A percentile compares a stretch with the other conserved stretches of the same genome.
Conservation (phyloP, 2,888 invertebrate species). For the Margaritifera margaritifera region DNA sequence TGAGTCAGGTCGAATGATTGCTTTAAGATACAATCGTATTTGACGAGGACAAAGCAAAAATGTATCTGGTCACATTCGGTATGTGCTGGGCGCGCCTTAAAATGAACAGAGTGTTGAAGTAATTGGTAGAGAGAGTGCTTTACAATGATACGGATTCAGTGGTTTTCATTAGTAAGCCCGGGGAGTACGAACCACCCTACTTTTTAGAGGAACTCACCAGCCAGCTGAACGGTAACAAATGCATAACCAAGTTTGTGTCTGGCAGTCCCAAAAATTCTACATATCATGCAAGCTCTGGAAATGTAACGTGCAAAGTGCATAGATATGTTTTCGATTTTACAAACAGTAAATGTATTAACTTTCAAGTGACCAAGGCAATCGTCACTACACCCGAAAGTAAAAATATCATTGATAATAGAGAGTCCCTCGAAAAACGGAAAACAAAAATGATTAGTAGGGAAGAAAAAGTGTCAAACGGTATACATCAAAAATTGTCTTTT, state of each 20-base stretch:
- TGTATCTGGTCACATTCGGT: constrained; percentile 67
- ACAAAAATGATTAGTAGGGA: no score
- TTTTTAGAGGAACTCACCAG: constrained; percentile 25
- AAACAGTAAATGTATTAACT: no score
- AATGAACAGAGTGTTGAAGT: constrained; percentile 63
- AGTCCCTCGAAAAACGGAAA: no score
- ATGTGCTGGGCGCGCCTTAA: constrained; percentile 66
- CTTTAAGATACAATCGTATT: background rate
- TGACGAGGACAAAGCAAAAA: constrained; percentile 12
- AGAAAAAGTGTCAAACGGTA: no score
- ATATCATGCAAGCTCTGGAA: constrained; percentile 11
- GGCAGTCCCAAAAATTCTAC: constrained; percentile 32
- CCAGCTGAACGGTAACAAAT: constrained; percentile 40
- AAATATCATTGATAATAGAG: no score
- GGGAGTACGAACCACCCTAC: background rate
- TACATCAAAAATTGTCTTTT: no score
- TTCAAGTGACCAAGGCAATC: no score
- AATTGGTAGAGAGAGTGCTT: constrained; percentile 55
- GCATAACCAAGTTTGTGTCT: constrained; percentile 28
- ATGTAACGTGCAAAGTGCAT: constrained; percentile 13
- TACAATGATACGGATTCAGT: constrained; percentile 71
- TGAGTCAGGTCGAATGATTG: constrained; percentile 6
- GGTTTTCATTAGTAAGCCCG: constrained; percentile 45
- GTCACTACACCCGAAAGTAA: no score
- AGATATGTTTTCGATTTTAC: no score